Percentiles rank a stretch among this genome's conserved stretches.
These are phyloP conservation scores for Ianthella basta DNA, from an alignment of 37 sponge, comb jelly and placozoan species.

Conservation along the genomic window DNA sequence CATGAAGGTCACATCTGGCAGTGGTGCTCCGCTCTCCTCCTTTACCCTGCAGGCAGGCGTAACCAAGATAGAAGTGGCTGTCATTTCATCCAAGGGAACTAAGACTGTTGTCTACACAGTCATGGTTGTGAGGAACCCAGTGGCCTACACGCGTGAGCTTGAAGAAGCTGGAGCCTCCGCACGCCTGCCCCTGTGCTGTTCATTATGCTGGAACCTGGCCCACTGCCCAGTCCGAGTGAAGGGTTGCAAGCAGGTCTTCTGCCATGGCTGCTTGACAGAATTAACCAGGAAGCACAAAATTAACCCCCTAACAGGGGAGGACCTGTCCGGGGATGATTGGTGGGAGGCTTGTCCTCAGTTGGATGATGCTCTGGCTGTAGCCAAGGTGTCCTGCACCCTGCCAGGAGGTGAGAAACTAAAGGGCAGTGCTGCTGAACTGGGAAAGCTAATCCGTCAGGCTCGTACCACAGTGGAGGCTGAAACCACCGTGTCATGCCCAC, in stretches of 20 bases:
- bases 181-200: constrained; percentile 40
- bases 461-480: constrained; percentile 2
- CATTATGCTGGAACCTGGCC: constrained; percentile 65
- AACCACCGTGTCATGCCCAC: constrained; percentile 54
- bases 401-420: neutral
- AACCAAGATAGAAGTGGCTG: constrained; percentile 58
- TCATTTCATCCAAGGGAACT: constrained; percentile 68
- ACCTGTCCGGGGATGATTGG: constrained; percentile 73
- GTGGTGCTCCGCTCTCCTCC: constrained; percentile 52
- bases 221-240: constrained; percentile 55
- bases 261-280: constrained; percentile 69
- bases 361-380: constrained; percentile 49
- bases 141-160: constrained; percentile 35
- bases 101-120: constrained; percentile 53
- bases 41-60: constrained; percentile 61
- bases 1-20: constrained; percentile 58
- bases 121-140: constrained; percentile 46
- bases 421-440: constrained; percentile 19
- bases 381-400: constrained; percentile 3
- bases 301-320: constrained; percentile 74
- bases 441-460: constrained; percentile 15
- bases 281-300: constrained; percentile 81
- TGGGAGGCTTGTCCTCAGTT: constrained; percentile 34
- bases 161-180: neutral
- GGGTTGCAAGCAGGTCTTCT: constrained; percentile 46